A percentile compares a stretch with the other conserved stretches of the same genome.
Evolutionary conservation across 2,888 invertebrate genomes (phyloP).

Genomic region (Hydraecia micacea): DNA sequence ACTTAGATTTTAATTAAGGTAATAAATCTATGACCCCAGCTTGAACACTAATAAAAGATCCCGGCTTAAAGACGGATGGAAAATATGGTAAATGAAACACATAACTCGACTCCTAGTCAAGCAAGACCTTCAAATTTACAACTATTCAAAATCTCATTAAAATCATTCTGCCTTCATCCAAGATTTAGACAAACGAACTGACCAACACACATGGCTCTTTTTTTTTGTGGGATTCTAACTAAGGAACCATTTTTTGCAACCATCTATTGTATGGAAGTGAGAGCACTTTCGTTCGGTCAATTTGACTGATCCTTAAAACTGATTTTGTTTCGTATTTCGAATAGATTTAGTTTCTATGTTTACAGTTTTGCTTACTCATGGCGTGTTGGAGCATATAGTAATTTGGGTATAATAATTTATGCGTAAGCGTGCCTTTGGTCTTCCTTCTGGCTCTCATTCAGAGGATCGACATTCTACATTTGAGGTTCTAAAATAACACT

Average conservation of each 20-base stretch:
- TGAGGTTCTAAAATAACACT: not conserved
- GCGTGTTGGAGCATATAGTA: slow-evolving; percentile 52
- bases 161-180: slow-evolving; percentile 1
- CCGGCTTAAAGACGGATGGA: too few relatives aligned
- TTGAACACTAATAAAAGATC: not conserved
- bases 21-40: not conserved
- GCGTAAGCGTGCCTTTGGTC: not conserved
- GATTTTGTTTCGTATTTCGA: slow-evolving; percentile 67
- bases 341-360: slow-evolving; percentile 61
- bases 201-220: slow-evolving; percentile 33
- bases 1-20: not conserved
- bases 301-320: slow-evolving; percentile 72
- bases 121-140: not conserved
- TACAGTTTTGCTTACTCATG: slow-evolving; percentile 52
- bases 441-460: not conserved
- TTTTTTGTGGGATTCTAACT: slow-evolving; percentile 43
- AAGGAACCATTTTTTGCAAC: slow-evolving; percentile 66
- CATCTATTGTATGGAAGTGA: slow-evolving; percentile 72
- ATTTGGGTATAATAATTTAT: slow-evolving; percentile 7
- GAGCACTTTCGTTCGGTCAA: slow-evolving; percentile 81
- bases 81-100: not conserved
- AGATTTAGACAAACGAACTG: slow-evolving; percentile 24
- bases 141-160: slow-evolving; percentile 23
- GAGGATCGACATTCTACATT: not conserved
- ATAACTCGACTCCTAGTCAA: not conserved